Base-by-base conservation (phyloP, 1,140 invertebrate species). In the Anadara kagoshimensis region DNA sequence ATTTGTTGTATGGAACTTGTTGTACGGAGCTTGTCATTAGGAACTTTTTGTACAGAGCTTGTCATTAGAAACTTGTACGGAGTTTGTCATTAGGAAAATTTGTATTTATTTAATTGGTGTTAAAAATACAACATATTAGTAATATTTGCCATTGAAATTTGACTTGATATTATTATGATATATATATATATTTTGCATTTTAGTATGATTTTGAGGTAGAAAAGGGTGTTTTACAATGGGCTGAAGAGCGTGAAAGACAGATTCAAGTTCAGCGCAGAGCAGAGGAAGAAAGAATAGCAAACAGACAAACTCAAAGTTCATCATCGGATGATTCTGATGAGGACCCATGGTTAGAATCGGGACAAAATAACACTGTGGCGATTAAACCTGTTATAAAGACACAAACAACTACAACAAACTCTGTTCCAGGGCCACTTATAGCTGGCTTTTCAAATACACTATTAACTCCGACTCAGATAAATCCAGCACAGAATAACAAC, bases 211-310 rank as follows among this genome's bases (percentile, higher is more conserved):
- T 75, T 61, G 62, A 68, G 12, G 53, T 67, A 20, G 73, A 75
- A 36, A 68, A 75, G 22, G 73, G 73, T 53, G 73, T 75, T 29
- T 58, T 75, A 41, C 64, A 75, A 66, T 75, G 73, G 73, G 73
- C 73, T 18, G 43, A 69, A 44, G 67, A 69, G n/a, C 22, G 56
- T 11, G 66, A 75, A 24, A 51, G 57, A 36, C 70, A 73, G 26
- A 16, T 66, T 22, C 62, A 47, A 29, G 70, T 63, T 5, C 70
- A 73, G 45, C 54, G 62, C 43, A 44, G 44, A 43, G 20, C 56
- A n/a, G 63, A 73, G 36, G 70, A 67, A 29, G 47, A 67, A 18
- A 41, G 49, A 36, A 57, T 45, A 69, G 54, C 51, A 16, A 44
- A 45, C 24, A 14, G 53, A 54, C 12, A 16, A 24, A 45, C 49